These are phyloP conservation scores for Ellobius talpinus DNA, from an alignment of 2,113 vertebrate genomes.

Conservation along the genomic window DNA sequence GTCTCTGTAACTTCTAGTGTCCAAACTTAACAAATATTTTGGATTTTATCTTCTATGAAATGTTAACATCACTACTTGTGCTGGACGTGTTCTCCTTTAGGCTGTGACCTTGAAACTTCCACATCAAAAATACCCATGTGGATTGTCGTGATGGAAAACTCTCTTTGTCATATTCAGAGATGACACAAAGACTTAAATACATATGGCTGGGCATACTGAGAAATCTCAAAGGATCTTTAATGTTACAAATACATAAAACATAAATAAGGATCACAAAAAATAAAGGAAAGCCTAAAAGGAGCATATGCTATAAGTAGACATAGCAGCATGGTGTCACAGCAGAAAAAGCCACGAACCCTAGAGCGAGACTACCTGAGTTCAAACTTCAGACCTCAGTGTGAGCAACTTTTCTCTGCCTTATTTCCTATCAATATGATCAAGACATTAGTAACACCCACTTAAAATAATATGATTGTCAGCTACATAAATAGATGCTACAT, in stretches of 20 bases:
- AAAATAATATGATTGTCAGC: neutral
- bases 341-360: neutral
- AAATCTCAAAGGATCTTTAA: slow-evolving; percentile 53
- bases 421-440: neutral
- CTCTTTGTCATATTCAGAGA: slow-evolving; percentile 16
- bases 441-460: neutral
- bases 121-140: neutral
- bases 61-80: slow-evolving; percentile 17
- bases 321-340: neutral
- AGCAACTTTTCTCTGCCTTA: neutral
- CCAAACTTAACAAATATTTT: slow-evolving; percentile 41
- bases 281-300: neutral
- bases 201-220: neutral
- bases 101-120: neutral
- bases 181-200: slow-evolving; percentile 10
- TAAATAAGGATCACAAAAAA: slow-evolving; percentile 33
- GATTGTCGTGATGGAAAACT: neutral
- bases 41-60: slow-evolving; percentile 50
- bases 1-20: neutral
- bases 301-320: neutral
- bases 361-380: neutral
- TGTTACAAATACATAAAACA: slow-evolving; percentile 46
- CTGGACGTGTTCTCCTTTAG: slow-evolving; percentile 37
- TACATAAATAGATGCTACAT: neutral
- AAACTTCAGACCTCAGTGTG: neutral